Evolutionary conservation across 1,140 invertebrate genomes (phyloP).

Genomic region (Lasaia peninsularis): DNA sequence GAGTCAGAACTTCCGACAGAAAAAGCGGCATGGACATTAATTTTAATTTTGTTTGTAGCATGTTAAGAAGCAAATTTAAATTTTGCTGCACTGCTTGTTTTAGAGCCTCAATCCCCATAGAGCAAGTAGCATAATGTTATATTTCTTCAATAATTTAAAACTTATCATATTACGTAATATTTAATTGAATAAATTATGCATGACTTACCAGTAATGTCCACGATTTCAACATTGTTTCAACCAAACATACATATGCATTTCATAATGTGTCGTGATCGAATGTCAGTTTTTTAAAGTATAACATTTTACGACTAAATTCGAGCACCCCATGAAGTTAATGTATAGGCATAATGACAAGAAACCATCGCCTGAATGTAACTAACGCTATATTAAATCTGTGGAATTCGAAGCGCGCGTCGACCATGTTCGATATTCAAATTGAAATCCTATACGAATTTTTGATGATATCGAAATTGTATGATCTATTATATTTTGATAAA

Average conservation of each 20-base stretch:
- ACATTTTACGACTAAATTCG: slow-evolving; percentile 19
- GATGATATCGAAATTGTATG: slow-evolving; percentile 3
- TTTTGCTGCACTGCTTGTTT: too few relatives aligned
- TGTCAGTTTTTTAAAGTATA: slow-evolving; percentile 10
- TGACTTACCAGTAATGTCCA: neutral
- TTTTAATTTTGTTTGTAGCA: too few relatives aligned
- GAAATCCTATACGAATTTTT: slow-evolving; percentile 45
- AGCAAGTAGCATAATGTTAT: too few relatives aligned
- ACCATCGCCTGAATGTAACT: slow-evolving; percentile 21
- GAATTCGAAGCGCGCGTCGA: slow-evolving; percentile 49
- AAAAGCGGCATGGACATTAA: too few relatives aligned
- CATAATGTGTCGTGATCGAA: slow-evolving; percentile 4
- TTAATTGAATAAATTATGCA: neutral
- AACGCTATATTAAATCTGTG: slow-evolving; percentile 29
- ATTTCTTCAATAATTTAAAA: too few relatives aligned
- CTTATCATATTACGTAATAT: too few relatives aligned
- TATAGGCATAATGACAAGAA: slow-evolving; percentile 55
- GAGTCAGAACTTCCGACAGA: too few relatives aligned
- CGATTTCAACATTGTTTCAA: slow-evolving; percentile 4
- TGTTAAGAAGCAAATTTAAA: too few relatives aligned
- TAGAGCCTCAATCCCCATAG: too few relatives aligned
- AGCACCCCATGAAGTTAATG: slow-evolving; percentile 58
- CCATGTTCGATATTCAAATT: slow-evolving; percentile 48
- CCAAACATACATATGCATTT: slow-evolving; percentile 2
- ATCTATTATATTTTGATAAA: neutral